phyloP scores from a whole-genome alignment of 2,113 vertebrate species.

The Smithornis capensis region DNA sequence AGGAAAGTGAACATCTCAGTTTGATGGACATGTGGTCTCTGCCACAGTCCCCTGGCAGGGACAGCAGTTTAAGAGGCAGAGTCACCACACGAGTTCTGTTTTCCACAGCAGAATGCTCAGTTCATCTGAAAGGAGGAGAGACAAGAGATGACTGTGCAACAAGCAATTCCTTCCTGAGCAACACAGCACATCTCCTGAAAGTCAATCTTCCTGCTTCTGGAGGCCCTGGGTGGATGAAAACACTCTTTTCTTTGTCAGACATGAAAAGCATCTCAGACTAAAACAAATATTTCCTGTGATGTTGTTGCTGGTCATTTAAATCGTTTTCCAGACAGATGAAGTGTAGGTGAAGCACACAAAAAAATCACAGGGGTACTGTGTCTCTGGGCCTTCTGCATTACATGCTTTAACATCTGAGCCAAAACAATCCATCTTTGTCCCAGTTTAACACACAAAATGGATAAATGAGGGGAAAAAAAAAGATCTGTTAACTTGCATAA shows the following conservation, averaged over 20 bases:
- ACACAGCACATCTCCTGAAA: neutral
- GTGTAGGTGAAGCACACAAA: neutral
- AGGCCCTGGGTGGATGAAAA: neutral
- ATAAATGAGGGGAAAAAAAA: neutral
- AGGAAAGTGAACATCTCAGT: constrained; percentile 72
- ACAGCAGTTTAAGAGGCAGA: constrained; percentile 75
- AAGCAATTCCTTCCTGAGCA: neutral
- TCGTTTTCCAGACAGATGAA: neutral
- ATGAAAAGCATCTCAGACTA: neutral
- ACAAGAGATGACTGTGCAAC: neutral
- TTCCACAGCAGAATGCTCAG: constrained; percentile 62
- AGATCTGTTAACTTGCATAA: neutral
- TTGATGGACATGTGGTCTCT: constrained; percentile 87
- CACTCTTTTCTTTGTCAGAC: neutral
- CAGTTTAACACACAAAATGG: neutral
- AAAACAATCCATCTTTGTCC: neutral
- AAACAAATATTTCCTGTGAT: neutral
- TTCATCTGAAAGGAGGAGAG: constrained; percentile 69
- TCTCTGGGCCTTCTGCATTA: neutral
- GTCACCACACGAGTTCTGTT: constrained; percentile 70
- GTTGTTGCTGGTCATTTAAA: neutral
- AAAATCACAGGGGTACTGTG: neutral
- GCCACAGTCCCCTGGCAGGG: constrained; percentile 75
- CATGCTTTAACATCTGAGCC: neutral
- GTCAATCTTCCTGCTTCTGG: neutral